Base-by-base conservation (phyloP, 2,888 invertebrate genomes). In the Bellardia bayeri region DNA sequence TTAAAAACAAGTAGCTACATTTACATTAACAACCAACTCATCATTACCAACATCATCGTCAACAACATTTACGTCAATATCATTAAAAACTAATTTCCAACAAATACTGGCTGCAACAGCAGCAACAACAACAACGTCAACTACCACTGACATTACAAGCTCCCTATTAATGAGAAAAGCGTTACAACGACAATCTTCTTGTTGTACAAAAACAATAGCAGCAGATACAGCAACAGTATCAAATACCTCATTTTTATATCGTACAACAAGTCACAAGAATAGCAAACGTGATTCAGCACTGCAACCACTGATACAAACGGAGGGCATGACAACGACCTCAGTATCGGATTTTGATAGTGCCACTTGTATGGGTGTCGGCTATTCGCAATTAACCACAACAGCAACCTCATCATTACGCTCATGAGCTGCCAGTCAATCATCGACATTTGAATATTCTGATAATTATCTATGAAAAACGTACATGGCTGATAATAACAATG, bases 371-470 rank as follows among this genome's bases (percentile, higher is more conserved):
- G 56, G 42, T 45, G 94, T 95, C 87, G 95, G 95, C 90, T 94
- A 96, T 92, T 95, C 96, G 88, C 95, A 96, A 93, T 96, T 96
- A 94, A 97, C 89, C 86, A 83, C 88, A 75, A 82, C 88, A 75
- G 33, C 80, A 14, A 58, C 81, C 66, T 58, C 69, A 37, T 37
- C 74, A 45, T 84, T 97, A 90, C 95, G 97, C 91, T 97, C 97
- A 89, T 97, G 97, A 88, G 95, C 97, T 91, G 97, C 97, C 92
- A 97, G 97, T 93, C 97, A 97, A 93, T 97, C 97, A 88, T 97
- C 90, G 56, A 97, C 97, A 94, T 95, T 97, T 92, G 97, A 98
- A 94, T 97, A 97, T 94, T 97, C 97, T 89, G 97, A 97, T 93
- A 97, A 97, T 92, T 98, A 97, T 94, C 95, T 97, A 92, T 97